Evolutionary conservation across 2,113 vertebrate genomes (phyloP), one percentile per base, ranked within the genome.

Genomic region (Corvus moneduloides): DNA sequence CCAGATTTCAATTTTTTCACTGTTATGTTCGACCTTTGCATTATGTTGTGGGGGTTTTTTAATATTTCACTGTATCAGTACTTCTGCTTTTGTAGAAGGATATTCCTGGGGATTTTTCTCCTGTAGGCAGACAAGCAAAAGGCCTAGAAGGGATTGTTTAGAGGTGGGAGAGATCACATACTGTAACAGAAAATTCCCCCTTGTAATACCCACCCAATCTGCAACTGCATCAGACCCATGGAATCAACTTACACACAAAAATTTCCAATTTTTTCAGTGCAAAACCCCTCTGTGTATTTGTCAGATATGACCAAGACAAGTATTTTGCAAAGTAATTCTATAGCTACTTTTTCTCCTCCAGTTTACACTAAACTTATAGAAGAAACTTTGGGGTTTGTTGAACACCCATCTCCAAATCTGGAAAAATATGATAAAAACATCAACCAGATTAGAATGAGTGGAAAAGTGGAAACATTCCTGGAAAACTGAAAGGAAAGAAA

Each of bases 101-200:
- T 67, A 32, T 67, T 13, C 8, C 15, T 41, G 30, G 18, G 0
- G 0, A 0, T 5, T 69, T 84, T 48, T 9, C 3, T 78, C 11
- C 61, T 51, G 18, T 48, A 66, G 46, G 27, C 16, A 84, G 32
- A 33, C 43, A 67, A 1, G 21, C 7, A 81, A 87, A 96, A 91
- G 35, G 21, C 11, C 48, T 41, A 17, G 33, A 63, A 58, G 4
- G 11, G 28, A 37, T 46, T 72, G 18, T 35, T 63, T 39, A 72
- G 20, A 49, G 32, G 21, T 39, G 48, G 14, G 22, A 80, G 6
- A 66, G 28, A 39, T 12, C 37, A 63, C 0, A 19, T 3, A 35
- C 0, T 46, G 13, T 13, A 51, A 75, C 4, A 78, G 35, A 78
- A 87, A 59, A 67, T 35, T 49, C 13, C 2, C 35, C 17, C 16